Conservation (phyloP, 2,797 vertebrate species). For the Myripristis jacobus region DNA sequence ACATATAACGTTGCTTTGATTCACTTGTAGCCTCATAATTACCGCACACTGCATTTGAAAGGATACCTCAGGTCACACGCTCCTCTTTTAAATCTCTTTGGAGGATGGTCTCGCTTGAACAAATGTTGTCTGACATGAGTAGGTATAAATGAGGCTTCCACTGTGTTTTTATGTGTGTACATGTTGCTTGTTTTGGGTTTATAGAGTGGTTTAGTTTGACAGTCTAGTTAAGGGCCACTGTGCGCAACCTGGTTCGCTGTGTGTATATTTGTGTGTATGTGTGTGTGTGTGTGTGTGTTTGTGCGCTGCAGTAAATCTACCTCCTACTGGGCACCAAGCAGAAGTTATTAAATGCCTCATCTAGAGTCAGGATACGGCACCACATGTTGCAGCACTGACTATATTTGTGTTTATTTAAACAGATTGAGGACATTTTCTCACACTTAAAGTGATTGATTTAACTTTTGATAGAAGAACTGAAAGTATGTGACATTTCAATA, state of each 20-base stretch:
- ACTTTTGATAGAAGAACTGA: too few species aligned
- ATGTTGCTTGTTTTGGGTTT: slow-evolving; percentile 16
- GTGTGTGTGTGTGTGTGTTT: slow-evolving; percentile 19
- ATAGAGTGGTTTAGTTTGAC: slow-evolving; percentile 11
- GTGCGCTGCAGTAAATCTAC: slow-evolving; percentile 6
- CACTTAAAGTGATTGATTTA: too few species aligned
- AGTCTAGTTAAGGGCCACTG: slow-evolving; percentile 15
- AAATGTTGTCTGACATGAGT: slow-evolving; percentile 36
- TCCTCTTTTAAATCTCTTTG: slow-evolving; percentile 33
- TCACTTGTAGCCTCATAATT: slow-evolving; percentile 44
- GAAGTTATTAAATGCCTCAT: slow-evolving; percentile 10
- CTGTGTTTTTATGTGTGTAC: slow-evolving; percentile 15
- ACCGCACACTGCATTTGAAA: slow-evolving; percentile 29
- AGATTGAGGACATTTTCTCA: too few species aligned
- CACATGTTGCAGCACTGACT: too few species aligned
- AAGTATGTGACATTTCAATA: too few species aligned
- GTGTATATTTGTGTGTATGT: slow-evolving; percentile 10
- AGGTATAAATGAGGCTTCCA: slow-evolving; percentile 15
- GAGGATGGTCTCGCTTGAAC: slow-evolving; percentile 29
- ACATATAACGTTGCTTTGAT: slow-evolving; percentile 38
- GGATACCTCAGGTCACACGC: slow-evolving; percentile 37
- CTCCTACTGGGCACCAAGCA: slow-evolving; percentile 6
- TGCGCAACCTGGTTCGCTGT: neutral
- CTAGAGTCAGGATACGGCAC: neutral
- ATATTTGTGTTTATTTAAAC: too few species aligned